Base-by-base conservation (phyloP, 2,888 invertebrate genomes). In the Rambutsinella grinnellia region DNA sequence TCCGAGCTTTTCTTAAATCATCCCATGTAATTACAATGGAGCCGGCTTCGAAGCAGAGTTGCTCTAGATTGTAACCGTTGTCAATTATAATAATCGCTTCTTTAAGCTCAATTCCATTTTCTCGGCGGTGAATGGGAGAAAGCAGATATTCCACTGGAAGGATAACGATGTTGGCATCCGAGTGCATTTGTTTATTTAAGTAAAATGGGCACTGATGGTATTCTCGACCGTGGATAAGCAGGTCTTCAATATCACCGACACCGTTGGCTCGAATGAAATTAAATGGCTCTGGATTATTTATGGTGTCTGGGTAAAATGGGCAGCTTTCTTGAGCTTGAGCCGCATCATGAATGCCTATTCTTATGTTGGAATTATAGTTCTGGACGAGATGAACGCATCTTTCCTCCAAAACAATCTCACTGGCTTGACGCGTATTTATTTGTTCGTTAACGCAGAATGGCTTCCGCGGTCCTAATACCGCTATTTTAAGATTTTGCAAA, bases 41-140 rank as follows among this genome's bases (percentile, higher is more conserved):
- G 2, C 54, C 66, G 19, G 24, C 47, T 44, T 10, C 6, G 26
- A 53, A 56, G 27, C 56, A 66, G 13, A 23, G 21, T 26, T 66
- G 46, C 26, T 66, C 66, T 1, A 66, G 44, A n/a, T 57, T 56
- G 23, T 44, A 36, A n/a, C 66, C 66, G 17, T 66, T 57, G 6
- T 66, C 66, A 46, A 66, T 46, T 47, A 66, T 51, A 8, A 57
- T 13, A 6, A 57, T 23, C 6, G 66, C 15, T 17, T 54, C 46
- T 27, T 66, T 13, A 0, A 54, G 24, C 23, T 21, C 23, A 24
- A 66, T 27, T 1, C 36, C 2, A 24, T 21, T 36, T 46, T 57
- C 54, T 2, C 15, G 6, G 0, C 57, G 44, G 8, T 19, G 46
- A 1, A 19, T 2, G 17, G 46, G 19, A 1, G 46, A 46, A 6